A percentile compares a stretch with the other conserved stretches of the same genome.
Evolutionary conservation across 2,113 vertebrate genomes (phyloP).

Genomic region (Lanius ludovicianus): DNA sequence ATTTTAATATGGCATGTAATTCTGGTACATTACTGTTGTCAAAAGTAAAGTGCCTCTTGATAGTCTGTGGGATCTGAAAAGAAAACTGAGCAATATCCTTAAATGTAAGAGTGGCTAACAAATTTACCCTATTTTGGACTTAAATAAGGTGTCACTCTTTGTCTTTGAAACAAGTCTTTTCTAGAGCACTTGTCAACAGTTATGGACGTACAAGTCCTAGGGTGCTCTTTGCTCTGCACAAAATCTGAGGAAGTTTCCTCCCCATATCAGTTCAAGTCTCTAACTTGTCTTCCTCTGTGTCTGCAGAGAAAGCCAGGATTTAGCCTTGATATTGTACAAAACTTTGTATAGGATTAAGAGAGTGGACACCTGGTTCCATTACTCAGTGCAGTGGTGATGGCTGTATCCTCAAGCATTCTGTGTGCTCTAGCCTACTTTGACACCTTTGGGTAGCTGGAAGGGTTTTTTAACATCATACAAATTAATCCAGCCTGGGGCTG

Average conservation of each 20-base stretch:
- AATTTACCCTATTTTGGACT: not conserved
- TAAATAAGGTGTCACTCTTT: not conserved
- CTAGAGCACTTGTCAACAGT: not conserved
- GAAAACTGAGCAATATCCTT: not conserved
- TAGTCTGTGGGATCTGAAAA: not conserved
- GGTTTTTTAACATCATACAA: constrained; percentile 55
- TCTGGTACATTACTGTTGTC: not conserved
- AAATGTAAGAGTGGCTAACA: not conserved
- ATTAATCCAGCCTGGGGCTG: constrained; percentile 66
- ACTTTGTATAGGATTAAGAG: not conserved
- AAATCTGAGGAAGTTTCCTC: not conserved
- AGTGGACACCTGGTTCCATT: constrained; percentile 1
- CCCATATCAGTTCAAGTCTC: not conserved
- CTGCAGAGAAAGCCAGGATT: not conserved
- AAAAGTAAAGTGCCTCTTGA: not conserved
- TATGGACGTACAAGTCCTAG: not conserved
- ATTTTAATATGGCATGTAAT: not conserved
- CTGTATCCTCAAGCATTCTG: constrained; percentile 7
- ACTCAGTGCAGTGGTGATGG: not conserved
- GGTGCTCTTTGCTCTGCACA: not conserved
- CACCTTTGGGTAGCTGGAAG: constrained; percentile 54
- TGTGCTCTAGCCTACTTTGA: constrained; percentile 18
- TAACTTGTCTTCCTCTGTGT: not conserved
- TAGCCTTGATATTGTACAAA: not conserved
- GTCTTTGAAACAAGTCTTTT: not conserved